A percentile compares a stretch with the other conserved stretches of the same genome.
These are phyloP conservation scores for Paedocypris sp. DNA, from an alignment of 2,113 vertebrate species.

Conservation along the genomic window DNA sequence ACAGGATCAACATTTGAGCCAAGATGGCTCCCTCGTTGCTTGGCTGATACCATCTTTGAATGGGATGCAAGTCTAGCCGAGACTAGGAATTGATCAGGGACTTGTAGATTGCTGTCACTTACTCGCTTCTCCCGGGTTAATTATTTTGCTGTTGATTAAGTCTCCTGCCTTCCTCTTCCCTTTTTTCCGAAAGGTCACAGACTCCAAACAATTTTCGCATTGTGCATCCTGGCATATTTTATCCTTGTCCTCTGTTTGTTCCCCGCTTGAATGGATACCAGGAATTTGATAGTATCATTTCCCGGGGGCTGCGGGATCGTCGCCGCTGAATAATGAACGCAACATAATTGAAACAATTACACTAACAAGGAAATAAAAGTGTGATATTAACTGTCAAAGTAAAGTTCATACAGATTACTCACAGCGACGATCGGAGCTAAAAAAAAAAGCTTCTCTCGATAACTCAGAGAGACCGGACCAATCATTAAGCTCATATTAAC, in stretches of 20 bases:
- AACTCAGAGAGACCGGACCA: conserved; percentile 29
- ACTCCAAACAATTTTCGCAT: conserved; percentile 1
- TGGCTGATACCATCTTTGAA: conserved; percentile 18
- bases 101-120: background rate
- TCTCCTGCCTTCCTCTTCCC: background rate
- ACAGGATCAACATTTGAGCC: background rate
- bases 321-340: conserved; percentile 21
- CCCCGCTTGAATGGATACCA: conserved; percentile 11
- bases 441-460: conserved; percentile 14
- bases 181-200: conserved; percentile 5
- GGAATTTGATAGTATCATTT: conserved; percentile 10
- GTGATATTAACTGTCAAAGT: conserved; percentile 27
- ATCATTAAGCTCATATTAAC: conserved; percentile 48
- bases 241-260: conserved; percentile 16
- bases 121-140: background rate
- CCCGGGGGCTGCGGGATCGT: conserved; percentile 6
- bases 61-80: background rate
- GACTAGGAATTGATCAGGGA: background rate
- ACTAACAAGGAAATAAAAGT: conserved; percentile 28
- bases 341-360: conserved; percentile 31
- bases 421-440: conserved; percentile 4
- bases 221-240: conserved; percentile 16
- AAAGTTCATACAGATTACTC: conserved; percentile 26
- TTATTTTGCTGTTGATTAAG: conserved; percentile 8
- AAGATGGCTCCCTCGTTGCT: conserved; percentile 5